Conservation (phyloP, 2,888 invertebrate genomes). For the Electrophaes corylata region DNA sequence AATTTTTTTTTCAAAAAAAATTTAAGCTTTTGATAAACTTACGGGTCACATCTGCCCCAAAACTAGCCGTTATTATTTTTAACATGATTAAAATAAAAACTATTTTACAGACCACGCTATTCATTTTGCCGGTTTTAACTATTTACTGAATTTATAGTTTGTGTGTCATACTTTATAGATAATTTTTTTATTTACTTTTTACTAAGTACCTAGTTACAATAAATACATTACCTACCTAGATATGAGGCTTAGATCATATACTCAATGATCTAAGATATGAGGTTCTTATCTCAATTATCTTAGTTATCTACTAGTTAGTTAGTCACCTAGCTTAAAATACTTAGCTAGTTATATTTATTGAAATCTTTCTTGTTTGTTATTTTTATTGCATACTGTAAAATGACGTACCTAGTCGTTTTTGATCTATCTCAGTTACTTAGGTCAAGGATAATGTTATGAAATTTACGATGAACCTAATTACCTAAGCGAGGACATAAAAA, state of each 20-base stretch:
- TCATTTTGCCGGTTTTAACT: slow-evolving; percentile 1
- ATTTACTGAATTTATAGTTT: background rate
- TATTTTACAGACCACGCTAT: background rate
- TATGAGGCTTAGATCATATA: too few species aligned
- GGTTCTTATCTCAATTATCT: background rate
- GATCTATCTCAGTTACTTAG: background rate
- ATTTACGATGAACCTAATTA: background rate
- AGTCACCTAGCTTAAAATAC: background rate
- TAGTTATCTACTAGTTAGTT: background rate
- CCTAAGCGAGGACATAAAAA: background rate
- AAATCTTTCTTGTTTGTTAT: background rate
- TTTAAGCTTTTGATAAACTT: slow-evolving; percentile 21
- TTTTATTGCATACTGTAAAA: background rate
- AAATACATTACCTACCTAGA: too few species aligned
- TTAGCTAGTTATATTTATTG: background rate
- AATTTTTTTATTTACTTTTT: slow-evolving; percentile 1
- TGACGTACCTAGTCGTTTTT: too few species aligned
- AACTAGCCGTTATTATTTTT: background rate
- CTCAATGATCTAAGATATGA: too few species aligned
- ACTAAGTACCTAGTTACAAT: too few species aligned
- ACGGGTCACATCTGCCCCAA: slow-evolving; percentile 38
- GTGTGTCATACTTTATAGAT: background rate
- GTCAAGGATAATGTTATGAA: background rate
- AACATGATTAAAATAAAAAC: slow-evolving; percentile 8
- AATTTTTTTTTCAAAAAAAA: too few species aligned